A percentile compares a stretch with the other conserved stretches of the same genome.
Conservation (phyloP, 1,140 invertebrate genomes). For the Harlomillsia oculata region DNA sequence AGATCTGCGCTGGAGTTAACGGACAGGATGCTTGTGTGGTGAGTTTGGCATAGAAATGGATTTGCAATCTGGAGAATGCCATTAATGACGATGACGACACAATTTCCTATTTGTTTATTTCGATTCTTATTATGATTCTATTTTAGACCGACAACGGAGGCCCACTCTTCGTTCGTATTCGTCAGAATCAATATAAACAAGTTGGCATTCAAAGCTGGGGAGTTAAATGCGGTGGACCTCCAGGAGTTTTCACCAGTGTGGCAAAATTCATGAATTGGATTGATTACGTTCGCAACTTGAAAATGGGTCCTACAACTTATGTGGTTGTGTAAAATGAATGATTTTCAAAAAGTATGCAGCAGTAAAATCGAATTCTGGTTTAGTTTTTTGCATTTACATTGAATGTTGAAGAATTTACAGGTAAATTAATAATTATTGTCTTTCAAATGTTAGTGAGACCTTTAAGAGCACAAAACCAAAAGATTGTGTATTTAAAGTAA, state of each 20-base stretch:
- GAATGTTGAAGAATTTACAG: too few species aligned
- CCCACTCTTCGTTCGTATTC: neutral
- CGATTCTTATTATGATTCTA: neutral
- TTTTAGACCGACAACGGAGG: neutral
- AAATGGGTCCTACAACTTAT: too few species aligned
- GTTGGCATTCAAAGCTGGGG: neutral
- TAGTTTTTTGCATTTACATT: too few species aligned
- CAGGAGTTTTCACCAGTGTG: constrained; percentile 9
- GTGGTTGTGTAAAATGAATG: too few species aligned
- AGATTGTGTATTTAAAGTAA: too few species aligned
- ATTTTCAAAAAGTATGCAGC: too few species aligned
- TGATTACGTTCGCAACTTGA: constrained; percentile 1
- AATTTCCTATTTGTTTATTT: neutral
- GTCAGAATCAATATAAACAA: neutral
- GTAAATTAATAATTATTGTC: too few species aligned
- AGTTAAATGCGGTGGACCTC: constrained; percentile 3
- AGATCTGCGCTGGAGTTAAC: constrained; percentile 18
- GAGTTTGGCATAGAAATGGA: too few species aligned
- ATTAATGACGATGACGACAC: neutral
- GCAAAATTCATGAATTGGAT: constrained; percentile 3
- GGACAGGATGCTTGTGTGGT: neutral
- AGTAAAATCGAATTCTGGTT: too few species aligned
- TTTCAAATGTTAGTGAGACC: too few species aligned
- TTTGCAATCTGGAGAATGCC: too few species aligned
- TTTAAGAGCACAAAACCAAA: too few species aligned